Base-by-base conservation (phyloP, 2,888 invertebrate genomes). In the Rapana venosa region DNA sequence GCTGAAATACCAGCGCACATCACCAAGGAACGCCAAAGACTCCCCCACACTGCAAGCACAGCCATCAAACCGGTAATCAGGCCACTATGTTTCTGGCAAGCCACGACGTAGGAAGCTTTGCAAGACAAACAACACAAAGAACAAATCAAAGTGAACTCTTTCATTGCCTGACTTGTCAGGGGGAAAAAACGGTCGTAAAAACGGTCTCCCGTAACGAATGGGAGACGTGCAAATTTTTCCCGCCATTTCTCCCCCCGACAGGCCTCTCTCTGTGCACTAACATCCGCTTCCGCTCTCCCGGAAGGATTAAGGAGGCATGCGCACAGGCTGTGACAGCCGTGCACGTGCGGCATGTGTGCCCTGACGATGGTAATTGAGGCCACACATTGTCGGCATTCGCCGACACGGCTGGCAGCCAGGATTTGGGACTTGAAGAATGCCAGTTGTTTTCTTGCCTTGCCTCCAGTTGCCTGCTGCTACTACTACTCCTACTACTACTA, bases 341-440 rank as follows among this genome's bases (percentile, higher is more conserved):
- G 74, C 22, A 74, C 30, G 74, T n/a, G 74, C 74, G 74, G 74
- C 74, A 74, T 74, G 11, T n/a, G 74, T n/a, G 74, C 74, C 47
- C 47, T 47, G 47, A 47, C 47, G 47, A 47, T 2, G 47, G 47
- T 74, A 74, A 74, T 30, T 74, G 74, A n/a, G 11, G 74, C 26
- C 74, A 74, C 74, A 74, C 74, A 74, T 26, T n/a, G 74, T n/a
- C 74, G 74, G 74, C n/a, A 74, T 74, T 22, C 74, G n/a, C 74
- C n/a, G 13, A n/a, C 74, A n/a, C 26, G 26, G 13, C n/a, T 26
- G 74, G 74, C 26, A 74, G 74, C 74, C 74, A n/a, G 74, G 74
- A 74, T n/a, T 74, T 5, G n/a, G n/a, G n/a, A 74, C n/a, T n/a
- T 74, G 26, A 74, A 74, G 74, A 74, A 74, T 74, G 74, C n/a